These are phyloP conservation scores for Nibea albiflora DNA, from an alignment of 2,113 vertebrate genomes.

Conservation along the genomic window DNA sequence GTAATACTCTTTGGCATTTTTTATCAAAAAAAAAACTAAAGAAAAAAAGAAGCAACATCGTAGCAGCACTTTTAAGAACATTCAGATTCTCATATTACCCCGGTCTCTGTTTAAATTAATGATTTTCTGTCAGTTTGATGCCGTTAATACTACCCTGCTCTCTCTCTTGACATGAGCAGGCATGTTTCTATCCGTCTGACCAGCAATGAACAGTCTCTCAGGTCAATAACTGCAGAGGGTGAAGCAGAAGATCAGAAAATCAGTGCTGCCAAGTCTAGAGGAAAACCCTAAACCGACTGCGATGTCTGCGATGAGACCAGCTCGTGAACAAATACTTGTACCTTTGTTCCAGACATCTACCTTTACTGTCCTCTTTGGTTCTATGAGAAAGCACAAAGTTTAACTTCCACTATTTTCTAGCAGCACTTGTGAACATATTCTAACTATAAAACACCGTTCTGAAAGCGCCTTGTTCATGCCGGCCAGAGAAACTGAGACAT, in stretches of 20 bases:
- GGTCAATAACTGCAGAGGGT: constrained; percentile 34
- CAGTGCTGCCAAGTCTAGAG: constrained; percentile 39
- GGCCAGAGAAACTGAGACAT: constrained; percentile 80
- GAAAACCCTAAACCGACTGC: neutral
- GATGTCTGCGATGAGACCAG: constrained; percentile 72
- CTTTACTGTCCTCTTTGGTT: constrained; percentile 38
- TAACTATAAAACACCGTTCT: constrained; percentile 30
- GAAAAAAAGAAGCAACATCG: constrained; percentile 69
- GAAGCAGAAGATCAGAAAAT: constrained; percentile 30
- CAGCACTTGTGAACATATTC: constrained; percentile 58
- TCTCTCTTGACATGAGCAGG: constrained; percentile 57
- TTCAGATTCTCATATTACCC: constrained; percentile 75
- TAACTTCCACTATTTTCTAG: constrained; percentile 58
- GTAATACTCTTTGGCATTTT: constrained; percentile 84
- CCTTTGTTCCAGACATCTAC: constrained; percentile 57
- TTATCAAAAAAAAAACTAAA: constrained; percentile 54
- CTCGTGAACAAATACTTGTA: constrained; percentile 73
- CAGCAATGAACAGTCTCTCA: constrained; percentile 45
- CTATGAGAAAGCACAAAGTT: constrained; percentile 30
- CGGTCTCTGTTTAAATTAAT: constrained; percentile 58
- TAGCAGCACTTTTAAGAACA: constrained; percentile 87
- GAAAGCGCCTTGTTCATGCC: constrained; percentile 56
- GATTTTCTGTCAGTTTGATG: constrained; percentile 66
- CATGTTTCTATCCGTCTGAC: constrained; percentile 73
- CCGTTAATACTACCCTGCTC: constrained; percentile 66